Evolutionary conservation across 2,888 invertebrate genomes (phyloP), one percentile per base, ranked within the genome.

Genomic region (Pterostichus madidus): DNA sequence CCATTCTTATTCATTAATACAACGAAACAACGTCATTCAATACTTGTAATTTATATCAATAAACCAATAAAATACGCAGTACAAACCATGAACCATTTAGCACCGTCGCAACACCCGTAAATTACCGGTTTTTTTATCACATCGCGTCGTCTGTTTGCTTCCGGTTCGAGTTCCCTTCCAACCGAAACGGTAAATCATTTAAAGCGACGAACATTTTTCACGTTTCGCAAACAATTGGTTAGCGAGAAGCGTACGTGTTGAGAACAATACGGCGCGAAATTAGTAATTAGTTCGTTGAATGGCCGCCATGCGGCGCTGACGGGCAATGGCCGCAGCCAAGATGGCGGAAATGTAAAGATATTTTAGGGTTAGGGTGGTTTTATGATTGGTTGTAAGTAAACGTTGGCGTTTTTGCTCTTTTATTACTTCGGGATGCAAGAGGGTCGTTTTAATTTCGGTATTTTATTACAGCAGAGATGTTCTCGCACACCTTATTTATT

Each of bases 201-300:
- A 64, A 79, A 79, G 64, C 79, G 79, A 64, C 39, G 46, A 52
- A 80, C 71, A 80, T 80, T 80, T 80, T 80, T 80, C 80, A 80
- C 49, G 71, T 77, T 77, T 39, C 77, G 77, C 68, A 68, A 80
- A 80, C 71, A 80, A 80, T 80, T 80, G 80, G 53, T 78, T 59
- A 78, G 39, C 61, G 46, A 53, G 32, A 52, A 68, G 71, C 71
- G 68, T 71, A 80, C 52, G 71, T 68, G 71, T 80, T 49, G 31
- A 53, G 71, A 80, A 80, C 80, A 80, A 80, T 80, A 71, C 7
- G 64, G 71, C 71, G 52, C 10, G 80, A 80, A 80, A 80, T 80
- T 80, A 80, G 80, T 80, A 80, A 80, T 80, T 80, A 68, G 68
- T 68, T 80, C 77, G 8, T 11, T 56, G 53, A 77, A 53, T 53